Evolutionary conservation across 2,113 vertebrate genomes (phyloP).

Genomic region (Chaetodon trifascialis): DNA sequence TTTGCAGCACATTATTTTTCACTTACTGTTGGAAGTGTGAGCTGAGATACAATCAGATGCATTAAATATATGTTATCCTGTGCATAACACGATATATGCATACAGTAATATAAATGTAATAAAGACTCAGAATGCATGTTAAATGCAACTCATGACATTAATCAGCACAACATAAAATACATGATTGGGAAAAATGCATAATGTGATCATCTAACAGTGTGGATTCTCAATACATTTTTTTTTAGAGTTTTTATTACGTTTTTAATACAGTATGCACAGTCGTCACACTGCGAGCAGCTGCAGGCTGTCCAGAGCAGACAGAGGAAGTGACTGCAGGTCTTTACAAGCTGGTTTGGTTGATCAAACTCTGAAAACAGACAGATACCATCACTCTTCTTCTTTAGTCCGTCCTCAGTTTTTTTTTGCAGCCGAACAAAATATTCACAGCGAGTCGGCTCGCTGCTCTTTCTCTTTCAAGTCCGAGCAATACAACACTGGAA

Average conservation of each 20-base stretch:
- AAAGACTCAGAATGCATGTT: neutral
- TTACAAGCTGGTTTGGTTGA: too few species aligned
- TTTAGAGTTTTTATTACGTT: too few species aligned
- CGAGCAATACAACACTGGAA: constrained; percentile 76
- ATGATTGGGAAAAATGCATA: neutral
- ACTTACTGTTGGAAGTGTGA: neutral
- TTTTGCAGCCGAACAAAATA: neutral
- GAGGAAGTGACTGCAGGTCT: too few species aligned
- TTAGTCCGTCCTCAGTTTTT: neutral
- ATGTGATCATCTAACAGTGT: too few species aligned
- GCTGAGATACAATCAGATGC: neutral
- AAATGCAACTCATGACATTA: neutral
- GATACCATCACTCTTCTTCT: neutral
- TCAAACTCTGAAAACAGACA: too few species aligned
- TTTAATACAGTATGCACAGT: too few species aligned
- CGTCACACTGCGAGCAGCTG: too few species aligned
- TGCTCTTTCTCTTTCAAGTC: constrained; percentile 50
- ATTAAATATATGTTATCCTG: neutral
- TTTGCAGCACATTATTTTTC: neutral
- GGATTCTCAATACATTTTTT: too few species aligned
- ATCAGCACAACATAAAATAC: neutral
- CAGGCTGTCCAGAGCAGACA: too few species aligned
- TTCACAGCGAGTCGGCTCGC: neutral
- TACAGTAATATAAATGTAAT: neutral
- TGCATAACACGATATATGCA: neutral